Conservation (phyloP, 2,888 invertebrate genomes). For the Temnothorax rugatulus region DNA sequence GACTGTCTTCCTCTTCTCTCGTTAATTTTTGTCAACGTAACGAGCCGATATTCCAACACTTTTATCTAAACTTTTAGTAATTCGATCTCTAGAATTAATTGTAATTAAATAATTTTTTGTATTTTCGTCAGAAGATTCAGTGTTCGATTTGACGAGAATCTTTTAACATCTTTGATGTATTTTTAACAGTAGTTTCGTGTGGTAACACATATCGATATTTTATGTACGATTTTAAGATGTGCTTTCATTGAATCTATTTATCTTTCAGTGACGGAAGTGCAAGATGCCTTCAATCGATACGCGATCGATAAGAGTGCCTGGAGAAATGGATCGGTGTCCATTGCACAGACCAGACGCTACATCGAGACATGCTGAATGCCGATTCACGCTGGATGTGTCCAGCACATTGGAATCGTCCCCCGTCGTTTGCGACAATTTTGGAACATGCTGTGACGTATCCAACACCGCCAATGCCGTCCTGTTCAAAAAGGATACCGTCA, state of each 20-base stretch:
- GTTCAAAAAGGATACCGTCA: slow-evolving; percentile 22
- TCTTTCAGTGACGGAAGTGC: slow-evolving; percentile 78
- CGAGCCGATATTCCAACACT: background rate
- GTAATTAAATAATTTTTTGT: background rate
- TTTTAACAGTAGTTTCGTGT: background rate
- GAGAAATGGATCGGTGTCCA: slow-evolving; percentile 73
- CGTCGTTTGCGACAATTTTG: slow-evolving; percentile 24
- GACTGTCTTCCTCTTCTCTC: background rate
- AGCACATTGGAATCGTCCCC: slow-evolving; percentile 63
- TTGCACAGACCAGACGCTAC: slow-evolving; percentile 44
- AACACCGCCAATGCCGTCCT: slow-evolving; percentile 24
- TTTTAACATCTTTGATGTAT: background rate
- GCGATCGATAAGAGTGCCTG: slow-evolving; percentile 68
- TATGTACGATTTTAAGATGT: slow-evolving; percentile 2
- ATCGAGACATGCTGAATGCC: slow-evolving; percentile 62
- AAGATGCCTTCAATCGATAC: slow-evolving; percentile 74
- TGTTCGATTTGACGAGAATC: background rate
- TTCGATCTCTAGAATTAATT: background rate
- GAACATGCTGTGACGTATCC: slow-evolving; percentile 31
- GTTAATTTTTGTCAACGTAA: background rate
- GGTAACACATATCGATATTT: background rate
- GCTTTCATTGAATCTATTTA: slow-evolving; percentile 30
- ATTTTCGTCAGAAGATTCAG: background rate
- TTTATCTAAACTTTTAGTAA: background rate
- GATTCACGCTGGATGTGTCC: slow-evolving; percentile 55